Conservation (phyloP, 2,797 vertebrate species). For the Aldrovandia affinis region DNA sequence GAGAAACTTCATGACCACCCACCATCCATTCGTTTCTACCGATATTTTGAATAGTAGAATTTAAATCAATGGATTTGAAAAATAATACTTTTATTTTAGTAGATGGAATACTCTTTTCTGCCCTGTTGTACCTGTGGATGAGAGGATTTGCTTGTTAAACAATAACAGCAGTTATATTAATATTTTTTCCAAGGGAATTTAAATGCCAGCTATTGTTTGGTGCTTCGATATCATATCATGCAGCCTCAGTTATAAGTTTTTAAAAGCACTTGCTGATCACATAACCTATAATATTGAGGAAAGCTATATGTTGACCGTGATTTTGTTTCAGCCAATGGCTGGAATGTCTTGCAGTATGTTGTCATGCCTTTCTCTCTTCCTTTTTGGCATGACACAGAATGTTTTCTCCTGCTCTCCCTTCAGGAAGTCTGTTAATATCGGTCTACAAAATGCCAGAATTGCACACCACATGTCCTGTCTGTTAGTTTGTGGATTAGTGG, state of each 20-base stretch:
- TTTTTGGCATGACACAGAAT: neutral
- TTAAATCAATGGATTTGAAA: neutral
- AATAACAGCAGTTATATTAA: neutral
- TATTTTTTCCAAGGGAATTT: neutral
- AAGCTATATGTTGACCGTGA: neutral
- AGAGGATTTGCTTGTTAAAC: neutral
- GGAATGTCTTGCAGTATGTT: neutral
- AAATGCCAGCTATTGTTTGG: slow-evolving; percentile 1
- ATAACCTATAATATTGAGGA: neutral
- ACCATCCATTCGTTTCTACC: neutral
- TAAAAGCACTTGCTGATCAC: neutral
- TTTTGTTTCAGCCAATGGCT: slow-evolving; percentile 1
- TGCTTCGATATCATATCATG: neutral
- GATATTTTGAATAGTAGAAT: neutral
- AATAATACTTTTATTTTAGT: neutral
- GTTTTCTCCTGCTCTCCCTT: neutral
- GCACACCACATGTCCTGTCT: slow-evolving; percentile 10
- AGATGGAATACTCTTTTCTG: neutral
- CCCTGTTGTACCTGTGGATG: neutral
- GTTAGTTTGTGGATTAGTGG: slow-evolving; percentile 13
- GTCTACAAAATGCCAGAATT: slow-evolving; percentile 31
- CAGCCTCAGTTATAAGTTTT: neutral
- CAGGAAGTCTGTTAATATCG: neutral
- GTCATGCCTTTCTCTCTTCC: neutral
- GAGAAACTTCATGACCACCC: too few relatives aligned